A percentile compares a stretch with the other conserved stretches of the same genome.
Conservation (phyloP, 2,113 vertebrate species). For the Leptodactylus fuscus region DNA sequence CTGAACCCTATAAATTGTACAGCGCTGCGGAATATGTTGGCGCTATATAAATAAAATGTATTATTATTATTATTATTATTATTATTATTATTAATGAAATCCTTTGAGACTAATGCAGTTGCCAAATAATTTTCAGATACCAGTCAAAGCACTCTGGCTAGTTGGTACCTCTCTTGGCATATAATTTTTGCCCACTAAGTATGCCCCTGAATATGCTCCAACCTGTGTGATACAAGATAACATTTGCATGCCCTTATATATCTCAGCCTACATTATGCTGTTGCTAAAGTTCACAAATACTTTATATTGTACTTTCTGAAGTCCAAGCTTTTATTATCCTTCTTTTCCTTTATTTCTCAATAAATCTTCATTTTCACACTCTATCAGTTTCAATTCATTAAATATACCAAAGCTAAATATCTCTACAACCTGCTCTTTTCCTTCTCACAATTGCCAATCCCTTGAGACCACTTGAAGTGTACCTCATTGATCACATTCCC, state of each 20-base stretch:
- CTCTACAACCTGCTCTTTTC: neutral
- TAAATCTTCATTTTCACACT: constrained; percentile 25
- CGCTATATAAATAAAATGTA: too few species aligned
- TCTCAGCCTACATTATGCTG: neutral
- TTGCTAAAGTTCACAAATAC: neutral
- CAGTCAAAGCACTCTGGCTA: too few species aligned
- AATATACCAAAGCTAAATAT: neutral
- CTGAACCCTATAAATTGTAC: too few species aligned
- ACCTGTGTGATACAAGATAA: neutral
- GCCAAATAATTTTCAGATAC: too few species aligned
- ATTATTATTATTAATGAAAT: too few species aligned
- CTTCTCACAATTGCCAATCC: neutral
- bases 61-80: too few species aligned
- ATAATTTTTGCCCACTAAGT: neutral
- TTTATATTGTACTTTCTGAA: neutral
- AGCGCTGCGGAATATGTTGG: too few species aligned
- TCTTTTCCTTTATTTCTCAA: neutral
- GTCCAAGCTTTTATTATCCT: neutral
- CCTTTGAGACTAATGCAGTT: too few species aligned
- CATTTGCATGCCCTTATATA: too few species aligned
- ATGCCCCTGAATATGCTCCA: neutral
- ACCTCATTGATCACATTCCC: neutral
- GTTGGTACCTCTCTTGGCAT: too few species aligned
- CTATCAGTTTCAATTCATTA: constrained; percentile 21
- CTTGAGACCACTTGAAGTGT: neutral